These are phyloP conservation scores for Choristoneura rosaceana DNA, from an alignment of 2,888 invertebrate genomes.

Conservation along the genomic window DNA sequence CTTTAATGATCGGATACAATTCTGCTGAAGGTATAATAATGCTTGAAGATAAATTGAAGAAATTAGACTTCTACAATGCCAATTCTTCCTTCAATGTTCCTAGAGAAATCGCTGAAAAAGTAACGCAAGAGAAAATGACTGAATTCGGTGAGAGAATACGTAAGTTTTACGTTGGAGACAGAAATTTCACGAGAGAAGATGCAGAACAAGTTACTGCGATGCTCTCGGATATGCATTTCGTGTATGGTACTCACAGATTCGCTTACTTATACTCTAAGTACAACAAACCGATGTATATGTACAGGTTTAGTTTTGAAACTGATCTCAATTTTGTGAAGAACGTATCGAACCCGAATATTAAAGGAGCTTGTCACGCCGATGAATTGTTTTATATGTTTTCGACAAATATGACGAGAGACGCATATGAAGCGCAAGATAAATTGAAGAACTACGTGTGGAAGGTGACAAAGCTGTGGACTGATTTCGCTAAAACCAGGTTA, in stretches of 20 bases:
- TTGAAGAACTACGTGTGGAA: slow-evolving; percentile 56
- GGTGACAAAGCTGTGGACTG: slow-evolving; percentile 71
- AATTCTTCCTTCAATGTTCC: slow-evolving; percentile 42
- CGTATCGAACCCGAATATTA: slow-evolving; percentile 39
- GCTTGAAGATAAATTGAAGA: slow-evolving; percentile 37
- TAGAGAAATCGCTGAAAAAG: slow-evolving; percentile 42
- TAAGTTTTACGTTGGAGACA: slow-evolving; percentile 47
- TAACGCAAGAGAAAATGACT: slow-evolving; percentile 43
- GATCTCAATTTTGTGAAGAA: slow-evolving; percentile 53
- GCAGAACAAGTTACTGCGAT: slow-evolving; percentile 42
- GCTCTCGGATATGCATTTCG: slow-evolving; percentile 48
- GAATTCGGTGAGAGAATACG: slow-evolving; percentile 52
- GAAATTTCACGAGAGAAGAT: slow-evolving; percentile 47
- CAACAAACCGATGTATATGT: slow-evolving; percentile 49
- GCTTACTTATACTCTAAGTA: slow-evolving; percentile 45
- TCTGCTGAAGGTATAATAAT: slow-evolving; percentile 45
- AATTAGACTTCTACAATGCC: slow-evolving; percentile 41
- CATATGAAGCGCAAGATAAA: slow-evolving; percentile 54
- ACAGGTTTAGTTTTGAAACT: slow-evolving; percentile 52
- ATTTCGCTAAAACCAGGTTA: slow-evolving; percentile 75
- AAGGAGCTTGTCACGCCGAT: slow-evolving; percentile 72
- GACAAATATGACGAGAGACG: slow-evolving; percentile 56
- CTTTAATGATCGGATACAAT: slow-evolving; percentile 47
- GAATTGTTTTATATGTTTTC: slow-evolving; percentile 71
- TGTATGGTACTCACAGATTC: slow-evolving; percentile 50